Evolutionary conservation across 2,113 vertebrate genomes (phyloP).

Genomic region (Ahaetulla prasina): DNA sequence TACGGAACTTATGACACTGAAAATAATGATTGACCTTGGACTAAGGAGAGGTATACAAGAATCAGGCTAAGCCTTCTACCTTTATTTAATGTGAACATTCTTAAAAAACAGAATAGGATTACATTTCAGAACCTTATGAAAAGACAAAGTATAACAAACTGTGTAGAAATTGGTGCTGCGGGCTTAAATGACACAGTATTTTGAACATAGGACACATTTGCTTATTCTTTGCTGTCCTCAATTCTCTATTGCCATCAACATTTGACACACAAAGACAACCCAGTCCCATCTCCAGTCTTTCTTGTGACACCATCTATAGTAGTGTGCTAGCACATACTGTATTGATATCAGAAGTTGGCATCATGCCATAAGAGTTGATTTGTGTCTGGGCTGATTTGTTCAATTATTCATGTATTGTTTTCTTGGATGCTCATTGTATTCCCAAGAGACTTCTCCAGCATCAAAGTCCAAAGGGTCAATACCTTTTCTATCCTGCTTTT

Average conservation of each 20-base stretch:
- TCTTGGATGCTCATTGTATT: background rate
- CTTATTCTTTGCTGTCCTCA: background rate
- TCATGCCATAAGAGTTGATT: background rate
- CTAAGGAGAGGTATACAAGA: background rate
- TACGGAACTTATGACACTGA: background rate
- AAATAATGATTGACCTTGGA: background rate
- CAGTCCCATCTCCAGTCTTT: background rate
- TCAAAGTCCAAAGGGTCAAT: too few species aligned
- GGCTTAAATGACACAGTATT: background rate
- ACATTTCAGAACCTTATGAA: background rate
- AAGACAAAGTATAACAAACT: background rate
- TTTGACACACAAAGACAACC: background rate
- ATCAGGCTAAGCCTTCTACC: background rate
- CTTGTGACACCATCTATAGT: background rate
- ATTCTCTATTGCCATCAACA: background rate
- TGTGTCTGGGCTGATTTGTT: too few species aligned
- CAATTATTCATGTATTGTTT: too few species aligned
- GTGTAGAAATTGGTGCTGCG: background rate
- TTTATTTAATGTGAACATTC: background rate
- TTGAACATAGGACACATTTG: background rate
- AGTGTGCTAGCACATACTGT: background rate
- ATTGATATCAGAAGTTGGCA: background rate
- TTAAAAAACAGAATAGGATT: background rate
- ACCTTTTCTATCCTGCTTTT: background rate
- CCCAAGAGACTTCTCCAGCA: background rate